Conservation (phyloP, 1,140 invertebrate species). For the Leptinotarsa lineolata region DNA sequence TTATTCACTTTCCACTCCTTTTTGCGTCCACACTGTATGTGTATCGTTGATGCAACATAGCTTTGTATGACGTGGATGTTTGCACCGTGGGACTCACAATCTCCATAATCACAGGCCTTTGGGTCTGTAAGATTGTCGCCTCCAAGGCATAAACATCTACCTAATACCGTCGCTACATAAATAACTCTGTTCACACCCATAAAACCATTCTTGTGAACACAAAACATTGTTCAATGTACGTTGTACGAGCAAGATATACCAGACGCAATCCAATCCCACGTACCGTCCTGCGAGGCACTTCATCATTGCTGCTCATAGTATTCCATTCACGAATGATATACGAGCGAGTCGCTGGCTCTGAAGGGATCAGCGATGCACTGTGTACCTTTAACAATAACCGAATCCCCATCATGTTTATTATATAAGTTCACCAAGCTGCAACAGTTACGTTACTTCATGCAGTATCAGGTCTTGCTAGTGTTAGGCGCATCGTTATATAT, state of each 20-base stretch:
- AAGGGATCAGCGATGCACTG: constrained; percentile 4
- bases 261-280: not conserved
- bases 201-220: too few relatives aligned
- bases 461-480: not conserved
- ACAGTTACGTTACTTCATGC: not conserved
- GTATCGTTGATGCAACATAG: too few relatives aligned
- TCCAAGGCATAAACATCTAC: too few relatives aligned
- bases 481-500: not conserved
- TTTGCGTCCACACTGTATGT: too few relatives aligned
- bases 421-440: not conserved
- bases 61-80: too few relatives aligned
- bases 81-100: too few relatives aligned
- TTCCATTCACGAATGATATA: constrained; percentile 11
- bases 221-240: too few relatives aligned
- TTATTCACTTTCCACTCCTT: too few relatives aligned
- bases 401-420: constrained; percentile 10
- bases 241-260: too few relatives aligned
- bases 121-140: too few relatives aligned
- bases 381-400: constrained; percentile 9
- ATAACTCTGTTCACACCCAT: too few relatives aligned
- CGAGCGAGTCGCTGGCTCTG: not conserved
- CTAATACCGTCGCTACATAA: too few relatives aligned
- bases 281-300: constrained; percentile 3
- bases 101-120: not conserved
- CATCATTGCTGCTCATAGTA: constrained; percentile 6